These are phyloP conservation scores for Hydroisotoma schaefferi DNA, from an alignment of 2,888 invertebrate species.

Conservation along the genomic window DNA sequence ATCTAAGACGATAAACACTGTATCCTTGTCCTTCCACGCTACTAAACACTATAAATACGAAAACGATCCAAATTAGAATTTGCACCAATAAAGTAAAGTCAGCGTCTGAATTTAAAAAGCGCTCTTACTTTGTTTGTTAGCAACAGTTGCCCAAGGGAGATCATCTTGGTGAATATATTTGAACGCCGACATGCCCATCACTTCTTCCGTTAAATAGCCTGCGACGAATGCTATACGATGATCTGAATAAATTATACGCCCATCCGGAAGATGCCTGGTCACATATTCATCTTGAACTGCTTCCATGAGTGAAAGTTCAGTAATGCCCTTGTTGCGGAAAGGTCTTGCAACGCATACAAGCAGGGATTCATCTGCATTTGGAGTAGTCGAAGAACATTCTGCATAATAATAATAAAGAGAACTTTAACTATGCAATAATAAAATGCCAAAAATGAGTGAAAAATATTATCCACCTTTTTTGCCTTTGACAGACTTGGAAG, in stretches of 20 bases:
- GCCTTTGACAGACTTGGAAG: constrained; percentile 38
- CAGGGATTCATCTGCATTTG: constrained; percentile 46
- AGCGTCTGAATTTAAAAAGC: constrained; percentile 1
- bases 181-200: constrained; percentile 82
- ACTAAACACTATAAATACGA: constrained; percentile 79
- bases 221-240: constrained; percentile 82
- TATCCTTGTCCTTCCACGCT: constrained; percentile 75
- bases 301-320: constrained; percentile 63
- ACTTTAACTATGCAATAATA: not conserved
- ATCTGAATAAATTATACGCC: constrained; percentile 83
- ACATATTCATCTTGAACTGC: constrained; percentile 78
- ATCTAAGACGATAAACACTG: constrained; percentile 79
- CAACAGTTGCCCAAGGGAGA: constrained; percentile 82
- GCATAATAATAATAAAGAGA: constrained; percentile 5
- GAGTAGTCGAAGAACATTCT: constrained; percentile 45
- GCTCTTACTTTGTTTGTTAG: constrained; percentile 72
- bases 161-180: constrained; percentile 86
- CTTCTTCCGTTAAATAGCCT: constrained; percentile 85
- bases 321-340: constrained; percentile 66
- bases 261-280: constrained; percentile 83
- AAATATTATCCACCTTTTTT: constrained; percentile 41
- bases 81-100: not conserved
- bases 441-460: not conserved
- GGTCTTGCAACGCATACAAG: constrained; percentile 62
- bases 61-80: not conserved